Base-by-base conservation (phyloP, 2,888 invertebrate species). In the Mesorhabditis spiculigera region DNA sequence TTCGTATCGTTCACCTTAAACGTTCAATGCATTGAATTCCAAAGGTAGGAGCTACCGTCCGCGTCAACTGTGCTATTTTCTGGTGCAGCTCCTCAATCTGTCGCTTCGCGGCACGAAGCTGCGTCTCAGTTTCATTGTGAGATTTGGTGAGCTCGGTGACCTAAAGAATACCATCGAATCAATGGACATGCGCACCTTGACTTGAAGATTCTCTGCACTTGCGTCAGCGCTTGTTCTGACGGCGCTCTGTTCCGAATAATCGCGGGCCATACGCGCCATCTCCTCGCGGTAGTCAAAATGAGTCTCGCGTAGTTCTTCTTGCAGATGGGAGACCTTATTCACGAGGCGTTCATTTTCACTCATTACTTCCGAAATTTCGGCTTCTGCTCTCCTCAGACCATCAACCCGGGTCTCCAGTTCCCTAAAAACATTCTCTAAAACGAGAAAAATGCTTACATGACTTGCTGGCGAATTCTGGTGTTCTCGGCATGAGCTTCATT, bases 261-360 rank as follows among this genome's bases (percentile, higher is more conserved):
- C 73, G 28, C 68, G 45, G 4, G 78, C 77, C 43, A 78, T 61
- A 42, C 66, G 63, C 4, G 72, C 62, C 62, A 78, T 64, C 45
- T 78, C 78, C 43, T 69, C 68, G 41, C 77, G 76, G 68, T 80
- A 75, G 66, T 79, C 79, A 5, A 70, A 50, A 66, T 78, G 80
- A 10, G 76, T 71, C 66, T 75, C 79, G 5, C 73, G 72, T 45
- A 81, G 70, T 68, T 81, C 80, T 42, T 74, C 75, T 71, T 75
- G 69, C 43, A 76, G 65, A 64, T 75, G 72, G 28, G 6, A 43
- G 5, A 78, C 66, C 58, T 70, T 73, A 61, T 68, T 68, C 8
- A 45, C 67, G 5, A 76, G 70, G 8, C 66, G 65, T 41, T 45
- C 66, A 65, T 73, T 75, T 45, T 73, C 73, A 8, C 66, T 72